phyloP scores from a whole-genome alignment of 2,888 invertebrate species.

The Drosophila limbata region DNA sequence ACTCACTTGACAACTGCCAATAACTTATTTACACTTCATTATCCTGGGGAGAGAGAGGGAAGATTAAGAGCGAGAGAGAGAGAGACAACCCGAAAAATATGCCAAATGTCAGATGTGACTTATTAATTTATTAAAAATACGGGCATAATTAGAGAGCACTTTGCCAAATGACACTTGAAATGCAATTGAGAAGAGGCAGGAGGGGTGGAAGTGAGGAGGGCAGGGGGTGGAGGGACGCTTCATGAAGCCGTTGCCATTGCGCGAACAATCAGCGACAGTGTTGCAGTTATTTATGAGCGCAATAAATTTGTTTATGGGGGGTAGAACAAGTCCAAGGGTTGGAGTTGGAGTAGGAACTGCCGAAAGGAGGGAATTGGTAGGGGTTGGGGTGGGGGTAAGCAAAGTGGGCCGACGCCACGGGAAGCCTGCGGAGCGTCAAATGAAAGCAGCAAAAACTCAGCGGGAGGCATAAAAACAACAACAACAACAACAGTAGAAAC shows the following conservation, averaged over 20 bases:
- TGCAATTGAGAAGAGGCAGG: constrained; percentile 52
- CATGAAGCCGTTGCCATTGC: constrained; percentile 60
- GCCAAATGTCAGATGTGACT: constrained; percentile 66
- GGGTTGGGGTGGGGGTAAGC: background rate
- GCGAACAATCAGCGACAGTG: constrained; percentile 77
- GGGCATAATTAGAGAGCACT: constrained; percentile 80
- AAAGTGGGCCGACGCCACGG: constrained; percentile 13
- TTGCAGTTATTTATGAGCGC: constrained; percentile 81
- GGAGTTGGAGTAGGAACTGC: background rate
- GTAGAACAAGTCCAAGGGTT: constrained; percentile 21
- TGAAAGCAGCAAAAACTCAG: constrained; percentile 68
- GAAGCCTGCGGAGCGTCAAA: constrained; percentile 70
- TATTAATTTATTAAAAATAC: constrained; percentile 81
- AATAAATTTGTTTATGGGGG: constrained; percentile 78
- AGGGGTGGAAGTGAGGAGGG: background rate
- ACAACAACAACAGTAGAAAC: constrained; percentile 33
- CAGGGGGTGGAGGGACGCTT: constrained; percentile 8
- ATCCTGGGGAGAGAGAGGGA: constrained; percentile 32
- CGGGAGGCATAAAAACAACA: constrained; percentile 60
- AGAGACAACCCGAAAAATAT: constrained; percentile 55
- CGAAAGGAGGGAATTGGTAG: no score
- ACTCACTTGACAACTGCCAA: constrained; percentile 81
- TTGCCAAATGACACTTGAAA: constrained; percentile 81
- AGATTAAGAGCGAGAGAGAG: no score
- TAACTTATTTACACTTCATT: constrained; percentile 82